These are phyloP conservation scores for Tauraco erythrolophus DNA, from an alignment of 2,113 vertebrate genomes.

Conservation along the genomic window DNA sequence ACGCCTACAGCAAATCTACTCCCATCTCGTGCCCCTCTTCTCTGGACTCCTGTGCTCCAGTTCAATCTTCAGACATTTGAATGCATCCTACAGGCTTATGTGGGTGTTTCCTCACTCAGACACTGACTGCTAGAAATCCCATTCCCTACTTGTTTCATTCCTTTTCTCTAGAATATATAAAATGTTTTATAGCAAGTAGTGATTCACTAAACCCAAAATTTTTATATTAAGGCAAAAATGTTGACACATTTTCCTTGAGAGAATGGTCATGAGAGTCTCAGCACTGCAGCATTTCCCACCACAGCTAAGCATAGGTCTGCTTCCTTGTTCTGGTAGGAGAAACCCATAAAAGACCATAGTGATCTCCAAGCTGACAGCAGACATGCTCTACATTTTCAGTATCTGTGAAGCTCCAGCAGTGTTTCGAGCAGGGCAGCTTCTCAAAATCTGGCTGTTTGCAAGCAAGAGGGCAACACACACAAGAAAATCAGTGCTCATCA, in stretches of 20 bases:
- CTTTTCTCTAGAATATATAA: not conserved
- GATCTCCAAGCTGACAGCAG: not conserved
- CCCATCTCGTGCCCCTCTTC: rapidly evolving
- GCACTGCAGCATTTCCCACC: not conserved
- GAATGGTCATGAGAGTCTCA: not conserved
- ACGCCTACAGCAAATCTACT: too few species aligned
- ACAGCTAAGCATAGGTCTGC: not conserved
- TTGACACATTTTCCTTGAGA: not conserved
- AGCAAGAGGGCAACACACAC: not conserved
- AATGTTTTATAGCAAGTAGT: not conserved
- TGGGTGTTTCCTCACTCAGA: not conserved
- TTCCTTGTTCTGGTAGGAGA: not conserved
- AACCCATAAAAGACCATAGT: not conserved
- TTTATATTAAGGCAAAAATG: not conserved
- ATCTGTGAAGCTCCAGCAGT: not conserved
- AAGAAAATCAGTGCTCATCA: not conserved
- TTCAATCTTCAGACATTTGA: not conserved
- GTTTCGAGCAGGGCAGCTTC: not conserved
- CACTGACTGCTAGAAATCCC: not conserved
- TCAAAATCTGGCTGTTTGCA: not conserved
- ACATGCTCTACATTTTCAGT: not conserved
- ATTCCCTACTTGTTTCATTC: not conserved
- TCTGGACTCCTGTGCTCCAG: not conserved
- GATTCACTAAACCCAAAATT: not conserved
- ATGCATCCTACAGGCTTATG: not conserved